A percentile compares a stretch with the other conserved stretches of the same genome.
phyloP scores from a whole-genome alignment of 2,797 vertebrate genomes.

The Bovichtus diacanthus region DNA sequence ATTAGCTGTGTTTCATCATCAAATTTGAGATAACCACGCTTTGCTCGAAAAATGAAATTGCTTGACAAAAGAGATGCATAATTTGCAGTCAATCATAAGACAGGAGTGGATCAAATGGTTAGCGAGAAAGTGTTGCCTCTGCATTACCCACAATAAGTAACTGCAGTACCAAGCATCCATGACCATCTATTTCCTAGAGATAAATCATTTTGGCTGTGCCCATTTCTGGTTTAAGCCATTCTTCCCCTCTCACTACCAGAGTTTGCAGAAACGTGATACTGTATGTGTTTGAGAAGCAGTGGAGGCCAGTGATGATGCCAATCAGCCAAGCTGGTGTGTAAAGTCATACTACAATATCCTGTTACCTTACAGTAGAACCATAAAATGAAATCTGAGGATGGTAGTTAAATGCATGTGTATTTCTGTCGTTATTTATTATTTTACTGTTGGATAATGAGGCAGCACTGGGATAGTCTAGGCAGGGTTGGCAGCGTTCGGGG shows the following conservation, averaged over 20 bases:
- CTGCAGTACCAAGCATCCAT: too few species aligned
- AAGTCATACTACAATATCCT: not conserved
- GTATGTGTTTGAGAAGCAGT: not conserved
- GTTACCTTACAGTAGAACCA: not conserved
- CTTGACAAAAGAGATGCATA: not conserved
- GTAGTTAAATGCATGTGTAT: not conserved
- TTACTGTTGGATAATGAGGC: constrained; percentile 3
- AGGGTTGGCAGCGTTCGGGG: not conserved
- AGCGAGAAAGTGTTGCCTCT: too few species aligned
- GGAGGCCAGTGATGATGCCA: not conserved
- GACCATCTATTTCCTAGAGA: too few species aligned
- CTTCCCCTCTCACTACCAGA: not conserved
- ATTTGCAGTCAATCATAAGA: not conserved
- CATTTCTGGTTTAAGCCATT: too few species aligned
- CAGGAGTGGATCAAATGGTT: not conserved
- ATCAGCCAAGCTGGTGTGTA: not conserved
- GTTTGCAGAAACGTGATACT: not conserved
- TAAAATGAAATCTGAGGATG: not conserved
- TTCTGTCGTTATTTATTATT: not conserved
- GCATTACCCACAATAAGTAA: too few species aligned
- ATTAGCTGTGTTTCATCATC: too few species aligned
- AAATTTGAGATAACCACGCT: not conserved
- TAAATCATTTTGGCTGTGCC: too few species aligned
- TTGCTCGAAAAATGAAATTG: not conserved
- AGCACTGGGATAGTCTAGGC: not conserved